Conservation (phyloP, 2,888 invertebrate genomes). For the Plebejus melissa region DNA sequence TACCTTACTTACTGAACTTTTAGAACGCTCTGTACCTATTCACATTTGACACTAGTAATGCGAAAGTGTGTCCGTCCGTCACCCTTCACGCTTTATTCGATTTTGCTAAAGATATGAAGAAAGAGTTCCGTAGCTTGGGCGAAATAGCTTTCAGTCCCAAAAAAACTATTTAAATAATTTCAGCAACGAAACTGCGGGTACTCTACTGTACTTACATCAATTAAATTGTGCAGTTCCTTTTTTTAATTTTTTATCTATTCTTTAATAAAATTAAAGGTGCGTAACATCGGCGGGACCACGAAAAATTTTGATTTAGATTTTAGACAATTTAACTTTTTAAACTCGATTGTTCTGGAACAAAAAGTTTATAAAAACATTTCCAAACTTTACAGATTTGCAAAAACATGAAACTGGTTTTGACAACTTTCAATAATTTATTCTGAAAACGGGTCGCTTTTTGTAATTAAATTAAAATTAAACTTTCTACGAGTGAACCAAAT, state of each 20-base stretch:
- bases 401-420: not conserved
- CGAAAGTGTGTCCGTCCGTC: too few species aligned
- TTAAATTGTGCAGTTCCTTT: not conserved
- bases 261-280: not conserved
- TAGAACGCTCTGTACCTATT: too few species aligned
- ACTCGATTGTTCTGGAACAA: not conserved
- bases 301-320: not conserved
- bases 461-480: conserved; percentile 9
- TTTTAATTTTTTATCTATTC: not conserved
- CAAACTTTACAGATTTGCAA: not conserved
- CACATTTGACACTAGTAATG: too few species aligned
- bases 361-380: not conserved
- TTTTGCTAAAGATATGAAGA: too few species aligned
- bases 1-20: too few species aligned
- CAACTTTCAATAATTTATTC: conserved; percentile 7
- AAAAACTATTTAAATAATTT: too few species aligned
- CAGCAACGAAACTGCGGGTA: too few species aligned
- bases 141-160: too few species aligned
- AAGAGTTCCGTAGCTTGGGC: too few species aligned
- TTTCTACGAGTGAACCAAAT: not conserved
- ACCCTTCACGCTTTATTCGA: too few species aligned
- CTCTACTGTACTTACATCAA: too few species aligned
- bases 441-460: conserved; percentile 7
- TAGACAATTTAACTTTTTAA: not conserved
- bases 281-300: not conserved